Base-by-base conservation (phyloP, 1,140 invertebrate species). In the Dreissena polymorpha region DNA sequence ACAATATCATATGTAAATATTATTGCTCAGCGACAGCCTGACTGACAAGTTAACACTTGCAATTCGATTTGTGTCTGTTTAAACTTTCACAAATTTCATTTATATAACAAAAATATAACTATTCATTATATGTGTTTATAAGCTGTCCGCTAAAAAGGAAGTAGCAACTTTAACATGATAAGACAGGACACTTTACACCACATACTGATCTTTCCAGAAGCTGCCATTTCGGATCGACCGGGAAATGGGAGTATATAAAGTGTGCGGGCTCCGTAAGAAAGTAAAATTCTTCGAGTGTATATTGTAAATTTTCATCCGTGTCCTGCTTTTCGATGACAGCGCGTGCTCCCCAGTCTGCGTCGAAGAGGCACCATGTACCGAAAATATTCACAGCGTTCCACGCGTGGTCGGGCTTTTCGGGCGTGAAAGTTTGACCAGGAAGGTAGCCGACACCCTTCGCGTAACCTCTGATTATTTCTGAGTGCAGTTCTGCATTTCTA, bases 331-430 rank as follows among this genome's bases (percentile, higher is more conserved):
- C 93, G 53, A 93, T 93, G 83, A 93, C 90, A 51, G 92, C 76
- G 10, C 93, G 81, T 10, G 93, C 92, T 29, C 92, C 93, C 93
- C 93, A 93, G 85, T 93, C 92, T 60, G 91, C 92, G 85, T 93
- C 93, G 21, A 93, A 88, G 55, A 93, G 84, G 68, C 92, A 90
- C 92, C 92, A 93, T 13, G 89, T 90, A 10, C 92, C 91, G 64
- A 92, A 90, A 76, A 93, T 93, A 82, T 93, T 89, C 21, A 93
- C 92, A 63, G 92, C 91, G 72, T 93, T 93, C 93, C 93, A 93
- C 0, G 92, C 91, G 84, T 93, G 93, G 74, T 92, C 90, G 77
- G 91, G 91, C 50, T 89, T 86, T 3, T 90, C 90, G 0, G 90
- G 91, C 7, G 83, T 85, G 74, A 93, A 93, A 71, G 90, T 92